Evolutionary conservation across 2,888 invertebrate species (phyloP).

Genomic region (Prenolepis imparis): DNA sequence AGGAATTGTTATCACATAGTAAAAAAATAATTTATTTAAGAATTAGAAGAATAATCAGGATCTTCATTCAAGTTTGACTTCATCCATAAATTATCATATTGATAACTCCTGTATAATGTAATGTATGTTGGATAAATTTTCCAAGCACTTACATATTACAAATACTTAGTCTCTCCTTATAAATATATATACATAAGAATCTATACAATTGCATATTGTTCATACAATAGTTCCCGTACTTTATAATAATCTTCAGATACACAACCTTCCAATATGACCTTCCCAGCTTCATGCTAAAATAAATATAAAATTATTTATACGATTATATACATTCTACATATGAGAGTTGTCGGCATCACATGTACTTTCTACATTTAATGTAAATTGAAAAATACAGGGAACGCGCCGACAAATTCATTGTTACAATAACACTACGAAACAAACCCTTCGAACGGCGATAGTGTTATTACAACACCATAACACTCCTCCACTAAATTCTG

Average conservation of each 20-base stretch:
- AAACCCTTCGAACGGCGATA: constrained; percentile 94
- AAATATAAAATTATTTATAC: constrained; percentile 59
- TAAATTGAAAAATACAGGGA: not conserved
- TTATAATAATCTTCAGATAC: constrained; percentile 98
- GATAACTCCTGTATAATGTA: not conserved
- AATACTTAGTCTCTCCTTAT: not conserved
- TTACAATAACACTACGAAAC: constrained; percentile 66
- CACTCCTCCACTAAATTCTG: constrained; percentile 96
- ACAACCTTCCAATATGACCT: constrained; percentile 97
- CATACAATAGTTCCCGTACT: constrained; percentile 96
- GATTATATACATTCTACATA: not conserved
- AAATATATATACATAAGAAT: constrained; percentile 88
- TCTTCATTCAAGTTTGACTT: not conserved
- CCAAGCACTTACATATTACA: constrained; percentile 1
- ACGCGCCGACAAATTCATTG: not conserved
- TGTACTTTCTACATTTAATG: not conserved
- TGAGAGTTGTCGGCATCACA: not conserved
- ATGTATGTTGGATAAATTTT: not conserved
- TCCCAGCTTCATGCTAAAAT: constrained; percentile 95
- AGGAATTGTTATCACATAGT: not conserved
- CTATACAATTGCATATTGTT: constrained; percentile 98
- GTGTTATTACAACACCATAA: constrained; percentile 97
- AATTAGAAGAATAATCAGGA: not conserved
- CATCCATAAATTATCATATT: not conserved
- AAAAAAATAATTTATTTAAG: not conserved